These are phyloP conservation scores for Melanocharis versteri DNA, from an alignment of 2,113 vertebrate genomes.

Conservation along the genomic window DNA sequence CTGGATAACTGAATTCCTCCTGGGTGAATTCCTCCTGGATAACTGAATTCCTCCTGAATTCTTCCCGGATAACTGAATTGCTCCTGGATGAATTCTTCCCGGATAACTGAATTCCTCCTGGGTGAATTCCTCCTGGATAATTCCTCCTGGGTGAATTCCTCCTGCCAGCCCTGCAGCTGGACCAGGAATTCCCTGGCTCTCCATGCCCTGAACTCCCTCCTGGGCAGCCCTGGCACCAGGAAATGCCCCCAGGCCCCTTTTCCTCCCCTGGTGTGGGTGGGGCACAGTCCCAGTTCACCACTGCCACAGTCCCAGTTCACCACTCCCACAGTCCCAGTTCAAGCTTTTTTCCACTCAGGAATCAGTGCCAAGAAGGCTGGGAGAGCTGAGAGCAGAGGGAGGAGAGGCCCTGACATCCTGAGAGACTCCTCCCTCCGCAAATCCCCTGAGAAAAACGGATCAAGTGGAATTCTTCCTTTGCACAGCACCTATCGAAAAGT, in stretches of 20 bases:
- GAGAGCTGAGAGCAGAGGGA: background rate
- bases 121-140: background rate
- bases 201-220: background rate
- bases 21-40: background rate
- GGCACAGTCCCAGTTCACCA: no score
- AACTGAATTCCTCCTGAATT: background rate
- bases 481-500: background rate
- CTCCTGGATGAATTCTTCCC: background rate
- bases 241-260: background rate
- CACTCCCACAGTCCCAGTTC: background rate
- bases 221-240: background rate
- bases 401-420: background rate
- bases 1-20: background rate
- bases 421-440: background rate
- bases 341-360: background rate
- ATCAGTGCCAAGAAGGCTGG: background rate
- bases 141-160: background rate
- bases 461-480: background rate
- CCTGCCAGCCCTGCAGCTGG: background rate
- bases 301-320: background rate
- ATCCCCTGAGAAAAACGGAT: conserved; percentile 41
- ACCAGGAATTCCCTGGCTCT: background rate
- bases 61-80: no score
- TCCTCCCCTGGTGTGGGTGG: background rate
- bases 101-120: background rate